Evolutionary conservation across 2,113 vertebrate species (phyloP).

Genomic region (Larimichthys crocea): DNA sequence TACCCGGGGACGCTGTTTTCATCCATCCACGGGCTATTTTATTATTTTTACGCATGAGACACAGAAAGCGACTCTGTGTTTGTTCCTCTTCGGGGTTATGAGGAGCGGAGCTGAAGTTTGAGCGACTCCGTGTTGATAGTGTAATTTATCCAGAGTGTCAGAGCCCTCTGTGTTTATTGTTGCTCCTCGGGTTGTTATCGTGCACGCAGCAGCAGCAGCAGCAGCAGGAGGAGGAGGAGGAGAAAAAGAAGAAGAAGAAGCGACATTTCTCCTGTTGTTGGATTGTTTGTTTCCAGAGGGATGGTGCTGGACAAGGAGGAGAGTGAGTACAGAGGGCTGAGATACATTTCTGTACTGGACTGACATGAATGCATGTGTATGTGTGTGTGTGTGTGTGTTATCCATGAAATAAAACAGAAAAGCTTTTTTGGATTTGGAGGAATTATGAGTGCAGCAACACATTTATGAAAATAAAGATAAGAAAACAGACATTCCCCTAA

Average conservation of each 20-base stretch:
- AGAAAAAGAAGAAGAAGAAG: background rate
- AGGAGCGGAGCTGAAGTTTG: conserved; percentile 65
- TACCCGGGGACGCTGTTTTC: conserved; percentile 17
- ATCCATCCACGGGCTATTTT: conserved; percentile 22
- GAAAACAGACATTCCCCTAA: background rate
- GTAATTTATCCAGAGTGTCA: background rate
- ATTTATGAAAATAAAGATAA: background rate
- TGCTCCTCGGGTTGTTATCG: background rate
- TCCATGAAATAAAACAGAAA: background rate
- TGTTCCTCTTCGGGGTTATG: conserved; percentile 27
- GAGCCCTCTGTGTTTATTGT: background rate
- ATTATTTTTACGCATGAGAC: background rate
- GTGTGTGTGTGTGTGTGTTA: too few species aligned
- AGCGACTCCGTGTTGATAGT: conserved; percentile 33
- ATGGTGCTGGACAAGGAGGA: conserved; percentile 98
- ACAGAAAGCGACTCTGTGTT: conserved; percentile 4
- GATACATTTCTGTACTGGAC: background rate
- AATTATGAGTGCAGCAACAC: background rate
- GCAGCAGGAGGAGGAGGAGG: background rate
- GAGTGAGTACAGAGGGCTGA: conserved; percentile 85
- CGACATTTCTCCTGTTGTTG: conserved; percentile 75
- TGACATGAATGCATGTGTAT: background rate
- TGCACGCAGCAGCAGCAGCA: background rate
- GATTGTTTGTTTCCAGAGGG: conserved; percentile 80
- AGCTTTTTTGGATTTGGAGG: background rate